These are phyloP conservation scores for Daubentonia madagascariensis DNA, from an alignment of 2,113 vertebrate genomes.

Conservation along the genomic window DNA sequence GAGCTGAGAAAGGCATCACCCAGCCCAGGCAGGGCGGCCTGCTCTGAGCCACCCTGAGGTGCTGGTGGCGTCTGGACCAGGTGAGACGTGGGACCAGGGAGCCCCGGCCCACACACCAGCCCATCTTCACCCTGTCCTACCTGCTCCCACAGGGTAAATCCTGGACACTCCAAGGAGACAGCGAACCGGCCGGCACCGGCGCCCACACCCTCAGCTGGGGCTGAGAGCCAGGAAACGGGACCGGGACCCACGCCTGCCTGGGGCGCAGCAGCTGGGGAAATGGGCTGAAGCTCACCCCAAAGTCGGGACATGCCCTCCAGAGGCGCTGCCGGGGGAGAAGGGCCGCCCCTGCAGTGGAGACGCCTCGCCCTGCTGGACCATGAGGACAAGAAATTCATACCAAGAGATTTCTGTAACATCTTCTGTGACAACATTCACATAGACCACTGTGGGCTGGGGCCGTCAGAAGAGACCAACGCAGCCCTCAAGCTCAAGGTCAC, in stretches of 20 bases:
- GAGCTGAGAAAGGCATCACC: no score
- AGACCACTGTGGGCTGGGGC: not conserved
- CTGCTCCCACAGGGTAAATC: not conserved
- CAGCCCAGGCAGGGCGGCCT: no score
- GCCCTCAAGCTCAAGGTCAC: not conserved
- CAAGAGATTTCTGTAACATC: not conserved
- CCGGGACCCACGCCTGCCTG: not conserved
- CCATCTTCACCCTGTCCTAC: not conserved
- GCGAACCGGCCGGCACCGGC: no score
- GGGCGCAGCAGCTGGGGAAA: not conserved
- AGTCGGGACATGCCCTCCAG: not conserved
- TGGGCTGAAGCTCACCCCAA: not conserved
- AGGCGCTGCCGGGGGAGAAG: not conserved
- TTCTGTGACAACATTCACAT: not conserved
- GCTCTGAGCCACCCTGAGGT: not conserved
- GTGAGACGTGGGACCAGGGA: no score
- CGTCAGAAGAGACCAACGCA: rapidly evolving
- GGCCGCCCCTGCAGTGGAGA: not conserved
- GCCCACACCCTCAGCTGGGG: no score
- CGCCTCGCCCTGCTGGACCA: rapidly evolving
- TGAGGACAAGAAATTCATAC: not conserved
- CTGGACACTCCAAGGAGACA: not conserved
- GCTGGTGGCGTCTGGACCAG: no score
- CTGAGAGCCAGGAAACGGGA: not conserved
- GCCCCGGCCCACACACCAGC: not conserved